Evolutionary conservation across 2,888 invertebrate species (phyloP).

Genomic region (Pterostichus niger): DNA sequence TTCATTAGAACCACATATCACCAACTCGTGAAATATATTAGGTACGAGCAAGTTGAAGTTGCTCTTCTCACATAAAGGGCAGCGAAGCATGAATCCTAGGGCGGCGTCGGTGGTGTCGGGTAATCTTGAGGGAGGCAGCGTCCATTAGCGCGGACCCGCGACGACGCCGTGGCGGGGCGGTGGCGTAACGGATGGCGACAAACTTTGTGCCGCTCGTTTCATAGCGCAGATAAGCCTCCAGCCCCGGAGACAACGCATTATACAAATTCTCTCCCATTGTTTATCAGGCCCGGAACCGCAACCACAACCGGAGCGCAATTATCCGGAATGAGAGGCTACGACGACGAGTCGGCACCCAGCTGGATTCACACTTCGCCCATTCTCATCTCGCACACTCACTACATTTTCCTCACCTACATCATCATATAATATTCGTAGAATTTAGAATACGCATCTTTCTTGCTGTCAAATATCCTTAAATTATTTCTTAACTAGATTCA

Average conservation of each 20-base stretch:
- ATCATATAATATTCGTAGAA: too few relatives aligned
- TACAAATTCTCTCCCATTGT: conserved; percentile 66
- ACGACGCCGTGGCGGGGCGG: conserved; percentile 29
- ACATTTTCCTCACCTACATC: background rate
- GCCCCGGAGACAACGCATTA: conserved; percentile 63
- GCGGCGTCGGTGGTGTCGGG: too few relatives aligned
- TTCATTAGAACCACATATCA: too few relatives aligned
- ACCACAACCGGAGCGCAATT: conserved; percentile 37
- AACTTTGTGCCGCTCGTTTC: conserved; percentile 62
- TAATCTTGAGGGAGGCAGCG: conserved; percentile 6
- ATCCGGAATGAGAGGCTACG: conserved; percentile 12
- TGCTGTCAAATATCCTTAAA: background rate
- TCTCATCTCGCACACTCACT: too few relatives aligned
- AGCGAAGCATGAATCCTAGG: too few relatives aligned
- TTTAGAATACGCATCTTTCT: too few relatives aligned
- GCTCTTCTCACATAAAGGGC: too few relatives aligned
- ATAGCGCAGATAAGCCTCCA: conserved; percentile 51
- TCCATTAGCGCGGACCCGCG: conserved; percentile 35
- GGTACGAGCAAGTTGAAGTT: too few relatives aligned
- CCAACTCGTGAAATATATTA: too few relatives aligned
- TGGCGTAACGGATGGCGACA: conserved; percentile 60
- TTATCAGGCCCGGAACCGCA: conserved; percentile 52
- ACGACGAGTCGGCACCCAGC: background rate
- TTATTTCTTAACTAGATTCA: too few relatives aligned
- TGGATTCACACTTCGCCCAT: too few relatives aligned